Evolutionary conservation across 2,888 invertebrate species (phyloP), one percentile per base, ranked within the genome.

Genomic region (Sinopyrophorus schimmeli): DNA sequence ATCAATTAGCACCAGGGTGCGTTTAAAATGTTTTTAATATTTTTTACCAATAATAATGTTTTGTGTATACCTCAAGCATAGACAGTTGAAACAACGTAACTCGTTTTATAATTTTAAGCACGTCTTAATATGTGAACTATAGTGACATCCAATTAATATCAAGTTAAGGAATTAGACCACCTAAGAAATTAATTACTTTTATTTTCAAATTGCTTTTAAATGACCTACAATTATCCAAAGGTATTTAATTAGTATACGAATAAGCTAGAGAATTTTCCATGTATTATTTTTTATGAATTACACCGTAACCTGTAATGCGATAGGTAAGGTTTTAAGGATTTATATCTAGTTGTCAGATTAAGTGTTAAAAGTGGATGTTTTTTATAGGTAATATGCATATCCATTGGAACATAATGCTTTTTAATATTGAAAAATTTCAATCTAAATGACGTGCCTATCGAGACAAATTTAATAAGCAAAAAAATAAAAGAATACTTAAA

Each of bases 1-100:
- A 57, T 60, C 58, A 57, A 60, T 60, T 60, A 60, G 55, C 57
- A 53, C 57, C 50, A 37, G 57, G 56, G 54, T 56, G 58, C 53
- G 51, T 35, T 49, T 32, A 18, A 32, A 53, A 47, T 42, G 24
- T 39, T 31, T 47, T 28, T 21, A 17, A 31, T 6, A 11, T 35
- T 43, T 52, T 48, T 39, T 46, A 40, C 50, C 24, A 50, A 40
- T 7, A 20, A 35, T 35, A 28, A 17, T 21, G 23, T 11, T 18
- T 34, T 9, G 41, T 20, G 26, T 23, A 32, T 27, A 34, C 12
- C 26, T 20, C 21, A 12, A 9, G 18, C 27, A 34, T 18, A 30
- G 28, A 21, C 32, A 27, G 15, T 21, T 21, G 15, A 21, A 24
- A 40, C 40, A 26, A 32, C n/a, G n/a, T n/a, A 31, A 23, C 9